Evolutionary conservation across 1,140 invertebrate species (phyloP).

Genomic region (Anoplophora glabripennis): DNA sequence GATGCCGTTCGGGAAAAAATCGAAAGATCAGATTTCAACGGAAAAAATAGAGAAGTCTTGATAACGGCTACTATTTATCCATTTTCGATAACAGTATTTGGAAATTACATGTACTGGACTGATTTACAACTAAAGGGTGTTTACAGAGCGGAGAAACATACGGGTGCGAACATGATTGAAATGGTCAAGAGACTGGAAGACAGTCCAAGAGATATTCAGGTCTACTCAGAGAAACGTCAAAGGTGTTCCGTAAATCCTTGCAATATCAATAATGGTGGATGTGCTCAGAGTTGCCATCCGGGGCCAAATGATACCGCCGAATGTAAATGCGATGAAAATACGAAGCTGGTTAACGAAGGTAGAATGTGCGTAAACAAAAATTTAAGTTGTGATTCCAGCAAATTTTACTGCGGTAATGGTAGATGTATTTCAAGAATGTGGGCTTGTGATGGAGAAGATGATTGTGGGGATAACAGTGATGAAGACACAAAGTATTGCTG

Average conservation of each 20-base stretch:
- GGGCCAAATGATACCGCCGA: slow-evolving; percentile 78
- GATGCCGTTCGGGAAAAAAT: slow-evolving; percentile 97
- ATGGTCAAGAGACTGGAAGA: slow-evolving; percentile 90
- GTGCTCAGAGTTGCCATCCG: slow-evolving; percentile 92
- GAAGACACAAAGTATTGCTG: slow-evolving; percentile 90
- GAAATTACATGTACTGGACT: slow-evolving; percentile 96
- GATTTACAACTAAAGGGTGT: slow-evolving; percentile 92
- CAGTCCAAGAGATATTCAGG: slow-evolving; percentile 86
- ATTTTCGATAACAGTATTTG: slow-evolving; percentile 89
- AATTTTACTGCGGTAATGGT: slow-evolving; percentile 92
- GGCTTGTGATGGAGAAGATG: slow-evolving; percentile 94
- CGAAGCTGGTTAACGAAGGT: slow-evolving; percentile 87
- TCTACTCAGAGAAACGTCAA: slow-evolving; percentile 79
- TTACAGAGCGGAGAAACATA: slow-evolving; percentile 95
- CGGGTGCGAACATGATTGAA: slow-evolving; percentile 90
- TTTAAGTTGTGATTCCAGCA: slow-evolving; percentile 80
- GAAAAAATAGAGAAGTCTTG: slow-evolving; percentile 71
- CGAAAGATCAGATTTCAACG: slow-evolving; percentile 87
- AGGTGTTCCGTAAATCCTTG: slow-evolving; percentile 83
- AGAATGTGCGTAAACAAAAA: slow-evolving; percentile 88
- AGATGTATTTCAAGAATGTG: slow-evolving; percentile 94
- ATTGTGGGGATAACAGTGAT: slow-evolving; percentile 92
- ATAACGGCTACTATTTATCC: slow-evolving; percentile 93
- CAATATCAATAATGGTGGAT: slow-evolving; percentile 91
- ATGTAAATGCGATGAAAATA: slow-evolving; percentile 82